These are phyloP conservation scores for Tachypleus tridentatus DNA, from an alignment of 1,140 invertebrate genomes.

Conservation along the genomic window DNA sequence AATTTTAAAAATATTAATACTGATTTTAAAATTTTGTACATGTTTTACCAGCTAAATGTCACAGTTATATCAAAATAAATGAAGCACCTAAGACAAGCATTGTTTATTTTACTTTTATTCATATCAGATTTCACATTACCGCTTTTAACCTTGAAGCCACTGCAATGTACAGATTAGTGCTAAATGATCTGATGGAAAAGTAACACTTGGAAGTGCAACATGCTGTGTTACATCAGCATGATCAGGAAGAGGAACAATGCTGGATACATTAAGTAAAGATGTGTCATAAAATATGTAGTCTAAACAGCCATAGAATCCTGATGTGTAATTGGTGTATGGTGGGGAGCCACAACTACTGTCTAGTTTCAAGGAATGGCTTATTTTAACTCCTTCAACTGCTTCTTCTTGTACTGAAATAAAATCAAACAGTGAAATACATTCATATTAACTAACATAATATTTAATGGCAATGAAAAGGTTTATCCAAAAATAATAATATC, in stretches of 20 bases:
- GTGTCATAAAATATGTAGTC: conserved; percentile 65
- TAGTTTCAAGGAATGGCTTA: conserved; percentile 50
- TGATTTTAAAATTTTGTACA: no score
- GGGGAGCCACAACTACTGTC: conserved; percentile 36
- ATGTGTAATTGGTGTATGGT: conserved; percentile 73
- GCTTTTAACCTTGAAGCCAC: conserved; percentile 30
- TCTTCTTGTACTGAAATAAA: conserved; percentile 46
- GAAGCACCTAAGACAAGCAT: no score
- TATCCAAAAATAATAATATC: no score
- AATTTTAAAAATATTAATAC: no score
- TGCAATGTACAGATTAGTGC: conserved; percentile 67
- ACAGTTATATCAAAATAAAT: no score
- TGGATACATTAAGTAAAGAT: conserved; percentile 8
- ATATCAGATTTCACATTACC: no score
- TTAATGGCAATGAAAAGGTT: no score
- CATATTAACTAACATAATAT: neutral
- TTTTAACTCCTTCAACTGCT: conserved; percentile 49
- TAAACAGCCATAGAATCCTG: conserved; percentile 67
- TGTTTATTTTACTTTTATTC: no score
- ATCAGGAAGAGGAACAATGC: conserved; percentile 59
- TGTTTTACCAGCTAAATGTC: no score
- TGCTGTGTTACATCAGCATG: conserved; percentile 54
- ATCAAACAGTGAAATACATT: conserved; percentile 6
- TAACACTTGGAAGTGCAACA: conserved; percentile 64
- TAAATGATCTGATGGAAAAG: conserved; percentile 86